Evolutionary conservation across 2,888 invertebrate genomes (phyloP).

Genomic region (Drosophila bunnanda): DNA sequence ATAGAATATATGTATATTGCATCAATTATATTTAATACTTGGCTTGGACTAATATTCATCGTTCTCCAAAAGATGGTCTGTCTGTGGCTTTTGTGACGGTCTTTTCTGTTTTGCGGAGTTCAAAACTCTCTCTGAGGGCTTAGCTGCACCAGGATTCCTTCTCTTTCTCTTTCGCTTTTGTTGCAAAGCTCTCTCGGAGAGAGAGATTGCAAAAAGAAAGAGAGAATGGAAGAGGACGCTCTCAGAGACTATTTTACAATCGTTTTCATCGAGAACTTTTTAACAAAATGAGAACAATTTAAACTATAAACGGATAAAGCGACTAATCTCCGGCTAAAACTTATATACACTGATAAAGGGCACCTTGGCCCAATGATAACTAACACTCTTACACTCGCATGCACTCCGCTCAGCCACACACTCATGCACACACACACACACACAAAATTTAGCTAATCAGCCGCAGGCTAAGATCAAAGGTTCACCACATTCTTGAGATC

Average conservation of each 20-base stretch:
- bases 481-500: constrained; percentile 82
- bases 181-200: too few species aligned
- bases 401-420: background rate
- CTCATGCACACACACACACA: background rate
- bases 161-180: too few species aligned
- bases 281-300: constrained; percentile 8
- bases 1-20: background rate
- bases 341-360: constrained; percentile 31
- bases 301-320: constrained; percentile 24
- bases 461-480: constrained; percentile 71
- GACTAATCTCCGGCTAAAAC: constrained; percentile 30
- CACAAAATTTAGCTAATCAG: constrained; percentile 44
- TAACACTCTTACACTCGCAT: constrained; percentile 1
- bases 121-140: background rate
- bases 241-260: too few species aligned
- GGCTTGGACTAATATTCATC: constrained; percentile 20
- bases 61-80: background rate
- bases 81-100: background rate
- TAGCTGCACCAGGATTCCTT: background rate
- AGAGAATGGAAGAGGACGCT: too few species aligned
- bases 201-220: too few species aligned
- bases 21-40: constrained; percentile 32
- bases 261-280: background rate
- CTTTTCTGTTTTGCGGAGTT: background rate
- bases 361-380: constrained; percentile 13